phyloP scores from a whole-genome alignment of 2,797 vertebrate genomes.

The Ctenochaetus hawaiiensis region DNA sequence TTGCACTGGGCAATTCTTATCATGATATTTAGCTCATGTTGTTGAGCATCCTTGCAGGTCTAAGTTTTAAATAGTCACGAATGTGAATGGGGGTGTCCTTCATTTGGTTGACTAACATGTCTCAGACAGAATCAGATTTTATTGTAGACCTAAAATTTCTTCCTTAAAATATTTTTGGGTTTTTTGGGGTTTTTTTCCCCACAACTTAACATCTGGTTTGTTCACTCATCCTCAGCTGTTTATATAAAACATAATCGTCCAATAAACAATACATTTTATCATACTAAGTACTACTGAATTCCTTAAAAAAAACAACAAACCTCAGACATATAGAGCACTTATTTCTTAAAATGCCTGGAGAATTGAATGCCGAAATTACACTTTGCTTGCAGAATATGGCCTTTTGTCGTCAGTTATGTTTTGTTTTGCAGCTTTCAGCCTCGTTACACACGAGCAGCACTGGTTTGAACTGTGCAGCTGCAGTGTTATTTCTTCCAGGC shows the following conservation, averaged over 20 bases:
- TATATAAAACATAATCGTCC: constrained; percentile 30
- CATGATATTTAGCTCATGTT: constrained; percentile 14
- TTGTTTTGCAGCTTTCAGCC: constrained; percentile 20
- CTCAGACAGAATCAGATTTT: not conserved
- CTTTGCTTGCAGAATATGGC: not conserved
- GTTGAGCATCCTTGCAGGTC: constrained; percentile 6
- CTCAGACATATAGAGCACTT: not conserved
- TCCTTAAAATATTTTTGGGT: too few relatives aligned
- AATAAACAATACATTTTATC: too few relatives aligned
- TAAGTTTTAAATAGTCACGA: constrained; percentile 30
- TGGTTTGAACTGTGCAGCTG: constrained; percentile 25
- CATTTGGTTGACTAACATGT: not conserved
- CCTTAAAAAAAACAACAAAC: constrained; percentile 7
- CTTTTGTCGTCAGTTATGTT: constrained; percentile 1
- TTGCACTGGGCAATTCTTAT: constrained; percentile 36
- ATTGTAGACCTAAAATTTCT: not conserved
- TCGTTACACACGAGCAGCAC: constrained; percentile 23
- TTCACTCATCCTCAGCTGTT: not conserved
- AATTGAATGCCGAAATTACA: not conserved
- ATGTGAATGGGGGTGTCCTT: not conserved
- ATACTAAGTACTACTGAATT: not conserved
- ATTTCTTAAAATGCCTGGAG: not conserved
- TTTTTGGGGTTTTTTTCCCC: too few relatives aligned
- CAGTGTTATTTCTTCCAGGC: constrained; percentile 14
- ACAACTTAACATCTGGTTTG: not conserved